Evolutionary conservation across 2,113 vertebrate species (phyloP), one percentile per base, ranked within the genome.

Genomic region (Apistogramma diplotaenia): DNA sequence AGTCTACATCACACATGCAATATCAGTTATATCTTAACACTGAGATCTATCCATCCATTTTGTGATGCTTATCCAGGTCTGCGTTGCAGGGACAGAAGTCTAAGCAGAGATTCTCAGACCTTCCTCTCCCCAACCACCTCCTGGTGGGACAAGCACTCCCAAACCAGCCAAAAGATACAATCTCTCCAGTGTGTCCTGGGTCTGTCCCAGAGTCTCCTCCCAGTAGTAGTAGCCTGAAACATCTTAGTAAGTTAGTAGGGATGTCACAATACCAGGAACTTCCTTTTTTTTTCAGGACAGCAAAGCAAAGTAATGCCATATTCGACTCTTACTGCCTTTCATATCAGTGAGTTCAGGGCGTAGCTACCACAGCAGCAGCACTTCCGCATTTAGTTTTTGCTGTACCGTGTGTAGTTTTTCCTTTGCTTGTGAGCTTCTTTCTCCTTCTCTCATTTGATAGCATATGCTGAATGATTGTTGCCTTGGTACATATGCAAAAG

Each of bases 1-100:
- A 59, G 49, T 81, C 80, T 33, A n/a, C 37, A 81, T 78, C 58
- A 81, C 67, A 82, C 77, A 72, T 33, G 70, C 70, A 80, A 29
- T 60, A 21, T 40, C 57, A 76, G 74, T 74, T 0, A 46, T 58
- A 40, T 37, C 16, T 60, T 29, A 6, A n/a, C 19, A 19, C 29
- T 70, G 29, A 51, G 18, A 70, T 70, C 16, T 11, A 43, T 49
- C 25, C 43, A 51, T 19, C 10, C 46, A 46, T 29, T 53, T 70
- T 51, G 25, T 70, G 25, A 40, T 29, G 10, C 25, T 70, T n/a
- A 29, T 70, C 10, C 43, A 15, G 65, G 5, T 46, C 37, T 2
- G 5, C 13, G 61, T 43, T 21, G 18, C 37, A 67, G 61, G 8
- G 12, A 13, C 40, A 43, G 40, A 43, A 43, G 40, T 15, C 40